Percentiles rank a stretch among this genome's conserved stretches.
Conservation (phyloP, 2,797 vertebrate genomes). For the Discoglossus pictus region DNA sequence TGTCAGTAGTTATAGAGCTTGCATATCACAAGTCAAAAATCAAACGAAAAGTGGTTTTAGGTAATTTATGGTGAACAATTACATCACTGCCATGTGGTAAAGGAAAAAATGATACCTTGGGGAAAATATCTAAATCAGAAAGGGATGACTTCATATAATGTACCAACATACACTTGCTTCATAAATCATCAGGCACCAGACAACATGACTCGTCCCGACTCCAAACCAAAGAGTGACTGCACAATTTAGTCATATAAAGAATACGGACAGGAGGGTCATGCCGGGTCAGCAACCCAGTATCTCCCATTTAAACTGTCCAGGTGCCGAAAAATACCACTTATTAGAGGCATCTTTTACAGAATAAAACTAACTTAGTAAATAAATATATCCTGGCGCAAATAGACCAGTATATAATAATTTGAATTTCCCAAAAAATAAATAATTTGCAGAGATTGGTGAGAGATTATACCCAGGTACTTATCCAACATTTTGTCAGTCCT, state of each 20-base stretch:
- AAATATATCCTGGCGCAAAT: not conserved
- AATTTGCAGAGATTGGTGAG: no score
- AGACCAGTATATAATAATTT: no score
- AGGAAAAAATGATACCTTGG: conserved; percentile 56
- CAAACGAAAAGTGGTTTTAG: conserved; percentile 52
- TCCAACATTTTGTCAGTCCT: no score
- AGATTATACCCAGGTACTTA: no score
- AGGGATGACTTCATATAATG: conserved; percentile 58
- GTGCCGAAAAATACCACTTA: no score
- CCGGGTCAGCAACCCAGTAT: no score
- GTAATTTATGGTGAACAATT: conserved; percentile 56
- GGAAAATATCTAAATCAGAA: conserved; percentile 54
- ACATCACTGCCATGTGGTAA: conserved; percentile 57
- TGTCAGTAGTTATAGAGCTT: conserved; percentile 27
- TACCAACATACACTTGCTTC: conserved; percentile 19
- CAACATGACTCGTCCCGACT: conserved; percentile 31
- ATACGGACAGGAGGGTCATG: no score
- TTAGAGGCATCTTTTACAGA: no score
- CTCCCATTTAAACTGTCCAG: no score
- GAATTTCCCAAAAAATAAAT: no score
- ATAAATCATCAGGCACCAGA: conserved; percentile 50
- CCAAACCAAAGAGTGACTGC: conserved; percentile 36
- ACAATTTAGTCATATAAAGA: conserved; percentile 17
- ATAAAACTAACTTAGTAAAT: not conserved
- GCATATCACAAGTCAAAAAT: conserved; percentile 54